Evolutionary conservation across 2,113 vertebrate species (phyloP), one percentile per base, ranked within the genome.

Genomic region (Indicator indicator): DNA sequence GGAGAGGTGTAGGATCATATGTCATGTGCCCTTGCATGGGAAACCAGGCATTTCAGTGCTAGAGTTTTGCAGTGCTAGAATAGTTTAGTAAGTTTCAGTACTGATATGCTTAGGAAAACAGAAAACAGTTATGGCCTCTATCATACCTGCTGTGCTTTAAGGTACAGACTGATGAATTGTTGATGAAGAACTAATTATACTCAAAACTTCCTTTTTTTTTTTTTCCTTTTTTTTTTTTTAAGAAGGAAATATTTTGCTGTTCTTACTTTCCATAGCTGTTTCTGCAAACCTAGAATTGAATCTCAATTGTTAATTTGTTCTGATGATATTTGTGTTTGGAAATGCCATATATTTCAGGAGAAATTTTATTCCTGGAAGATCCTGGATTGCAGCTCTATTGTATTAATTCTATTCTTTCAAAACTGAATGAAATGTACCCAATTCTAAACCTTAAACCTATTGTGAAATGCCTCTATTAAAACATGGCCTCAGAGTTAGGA

Each of bases 321-420:
- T 36, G 28, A 46, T 68, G 18, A 24, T 48, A 78, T 83, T 94
- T 86, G 44, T 23, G 32, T 54, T 83, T 71, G 71, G 76, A 93
- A 88, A 90, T 60, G 48, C 86, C 48, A 75, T 19, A 9, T 89
- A 74, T 63, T 93, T 90, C 48, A 69, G 28, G 42, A 81, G 48
- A 88, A 83, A 52, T 80, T 70, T 93, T 93, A 86, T 71, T 88
- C 55, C 36, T 82, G n/a, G n/a, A n/a, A 52, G 44, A 26, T 80
- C 18, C 23, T 70, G 33, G 92, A 71, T 81, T 92, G 33, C 50
- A 90, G 21, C 2, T 40, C n/a, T 81, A 38, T 60, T 13, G 80
- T 56, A 65, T 19, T 77, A 83, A 23, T 72, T 56, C 72, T 77
- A 42, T 44, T n/a, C 21, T 80, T 91, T 40, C 0, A 30, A 88